Evolutionary conservation across 2,888 invertebrate species (phyloP).

Genomic region (Microctonus brassicae): DNA sequence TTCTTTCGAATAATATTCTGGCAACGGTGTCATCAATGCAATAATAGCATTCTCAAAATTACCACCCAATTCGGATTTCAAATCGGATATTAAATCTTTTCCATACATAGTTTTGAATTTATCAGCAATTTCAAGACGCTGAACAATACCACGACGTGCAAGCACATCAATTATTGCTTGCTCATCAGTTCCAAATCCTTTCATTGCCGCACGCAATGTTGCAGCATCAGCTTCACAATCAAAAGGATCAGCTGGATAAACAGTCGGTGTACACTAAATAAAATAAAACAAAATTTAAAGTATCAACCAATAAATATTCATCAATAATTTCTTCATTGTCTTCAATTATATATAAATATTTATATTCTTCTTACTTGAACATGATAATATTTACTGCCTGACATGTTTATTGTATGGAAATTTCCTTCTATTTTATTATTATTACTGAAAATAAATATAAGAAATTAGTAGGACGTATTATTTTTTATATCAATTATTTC

Average conservation of each 20-base stretch:
- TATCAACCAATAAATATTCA: too few species aligned
- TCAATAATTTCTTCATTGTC: not conserved
- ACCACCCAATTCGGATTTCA: conserved; percentile 91
- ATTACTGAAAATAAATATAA: too few species aligned
- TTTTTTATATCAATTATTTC: too few species aligned
- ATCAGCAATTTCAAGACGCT: conserved; percentile 85
- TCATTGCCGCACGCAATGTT: conserved; percentile 89
- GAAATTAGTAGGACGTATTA: too few species aligned
- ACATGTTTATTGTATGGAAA: conserved; percentile 47
- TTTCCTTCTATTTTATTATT: not conserved
- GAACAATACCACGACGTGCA: conserved; percentile 84
- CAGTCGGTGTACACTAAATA: conserved; percentile 80
- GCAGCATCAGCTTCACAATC: conserved; percentile 86
- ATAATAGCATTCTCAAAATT: conserved; percentile 87
- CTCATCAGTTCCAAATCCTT: conserved; percentile 93
- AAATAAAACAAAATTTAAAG: conserved; percentile 40
- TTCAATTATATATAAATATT: conserved; percentile 17
- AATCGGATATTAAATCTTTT: conserved; percentile 85
- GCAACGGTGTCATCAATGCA: conserved; percentile 87
- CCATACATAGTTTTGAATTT: conserved; percentile 90
- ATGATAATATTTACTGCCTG: conserved; percentile 58
- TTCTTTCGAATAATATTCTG: conserved; percentile 87
- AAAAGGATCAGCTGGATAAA: conserved; percentile 82
- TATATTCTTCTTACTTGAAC: conserved; percentile 54
- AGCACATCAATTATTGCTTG: conserved; percentile 88